Evolutionary conservation across 2,888 invertebrate species (phyloP).

Genomic region (Spodoptera picta): DNA sequence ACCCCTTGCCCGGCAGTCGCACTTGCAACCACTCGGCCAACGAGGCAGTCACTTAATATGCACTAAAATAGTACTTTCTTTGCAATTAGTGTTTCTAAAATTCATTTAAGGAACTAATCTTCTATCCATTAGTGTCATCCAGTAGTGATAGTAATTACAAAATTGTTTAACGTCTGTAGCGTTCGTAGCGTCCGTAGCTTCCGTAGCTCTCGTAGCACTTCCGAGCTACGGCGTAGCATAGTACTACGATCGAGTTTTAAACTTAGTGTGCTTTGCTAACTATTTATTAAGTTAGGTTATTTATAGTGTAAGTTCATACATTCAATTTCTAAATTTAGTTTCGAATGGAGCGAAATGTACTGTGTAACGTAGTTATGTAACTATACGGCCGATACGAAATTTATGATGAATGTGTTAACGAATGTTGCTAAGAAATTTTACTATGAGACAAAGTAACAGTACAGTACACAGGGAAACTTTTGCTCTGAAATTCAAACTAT

Average conservation of each 20-base stretch:
- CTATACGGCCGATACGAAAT: conserved; percentile 9
- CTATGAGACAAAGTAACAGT: no score
- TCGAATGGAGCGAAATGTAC: conserved; percentile 31
- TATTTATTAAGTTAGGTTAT: conserved; percentile 54
- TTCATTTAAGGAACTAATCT: conserved; percentile 2
- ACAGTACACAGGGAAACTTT: no score
- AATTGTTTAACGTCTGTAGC: conserved; percentile 33
- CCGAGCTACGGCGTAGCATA: conserved; percentile 44
- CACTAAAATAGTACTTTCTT: no score
- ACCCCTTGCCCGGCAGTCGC: no score
- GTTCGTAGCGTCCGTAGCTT: conserved; percentile 29
- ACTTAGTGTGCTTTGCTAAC: conserved; percentile 48
- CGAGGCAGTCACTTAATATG: no score
- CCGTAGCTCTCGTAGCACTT: conserved; percentile 27
- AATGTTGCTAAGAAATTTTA: background rate
- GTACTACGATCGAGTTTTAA: conserved; percentile 44
- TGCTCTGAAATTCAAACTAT: no score
- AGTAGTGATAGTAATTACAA: conserved; percentile 25
- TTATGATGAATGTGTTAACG: conserved; percentile 23
- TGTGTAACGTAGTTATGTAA: conserved; percentile 18
- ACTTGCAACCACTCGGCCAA: no score
- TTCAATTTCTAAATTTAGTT: conserved; percentile 53
- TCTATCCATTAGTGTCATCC: conserved; percentile 1
- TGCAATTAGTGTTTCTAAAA: conserved; percentile 1
- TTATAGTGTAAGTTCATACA: conserved; percentile 50